phyloP scores from a whole-genome alignment of 2,888 invertebrate species.

The Gymnosoma rotundatum region DNA sequence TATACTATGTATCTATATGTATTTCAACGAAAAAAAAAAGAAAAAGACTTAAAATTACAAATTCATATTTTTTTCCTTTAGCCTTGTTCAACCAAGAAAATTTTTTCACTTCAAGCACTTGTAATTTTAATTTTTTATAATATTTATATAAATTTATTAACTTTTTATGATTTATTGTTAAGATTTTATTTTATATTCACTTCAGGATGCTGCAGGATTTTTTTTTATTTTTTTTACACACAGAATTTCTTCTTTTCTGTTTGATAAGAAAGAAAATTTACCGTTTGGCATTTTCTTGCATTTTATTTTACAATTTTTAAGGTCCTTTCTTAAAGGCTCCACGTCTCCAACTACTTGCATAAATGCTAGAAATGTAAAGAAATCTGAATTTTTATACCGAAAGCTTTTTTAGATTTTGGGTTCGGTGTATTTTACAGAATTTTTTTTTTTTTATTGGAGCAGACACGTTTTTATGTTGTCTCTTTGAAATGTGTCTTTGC shows the following conservation, averaged over 20 bases:
- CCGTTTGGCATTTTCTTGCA: slow-evolving; percentile 50
- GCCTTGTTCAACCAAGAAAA: slow-evolving; percentile 50
- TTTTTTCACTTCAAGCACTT: neutral
- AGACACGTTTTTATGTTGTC: slow-evolving; percentile 49
- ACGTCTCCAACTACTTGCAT: slow-evolving; percentile 79
- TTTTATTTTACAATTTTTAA: slow-evolving; percentile 65
- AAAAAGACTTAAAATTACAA: slow-evolving; percentile 55
- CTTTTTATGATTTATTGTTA: slow-evolving; percentile 13
- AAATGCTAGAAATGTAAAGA: slow-evolving; percentile 67
- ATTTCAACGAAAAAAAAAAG: neutral
- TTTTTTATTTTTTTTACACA: slow-evolving; percentile 23
- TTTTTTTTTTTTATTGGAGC: neutral
- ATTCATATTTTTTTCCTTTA: slow-evolving; percentile 55
- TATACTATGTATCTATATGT: slow-evolving; percentile 73
- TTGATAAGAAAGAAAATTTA: slow-evolving; percentile 51
- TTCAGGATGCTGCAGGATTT: slow-evolving; percentile 28
- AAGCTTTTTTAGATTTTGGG: slow-evolving; percentile 75
- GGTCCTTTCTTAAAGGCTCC: slow-evolving; percentile 80
- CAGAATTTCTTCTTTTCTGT: slow-evolving; percentile 21
- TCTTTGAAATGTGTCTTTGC: neutral
- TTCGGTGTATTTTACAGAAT: slow-evolving; percentile 44
- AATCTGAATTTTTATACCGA: slow-evolving; percentile 67
- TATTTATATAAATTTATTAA: slow-evolving; percentile 31
- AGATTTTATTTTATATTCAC: slow-evolving; percentile 3
- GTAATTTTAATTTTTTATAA: neutral